phyloP scores from a whole-genome alignment of 2,797 vertebrate species.

The Neopelma chrysocephalum region DNA sequence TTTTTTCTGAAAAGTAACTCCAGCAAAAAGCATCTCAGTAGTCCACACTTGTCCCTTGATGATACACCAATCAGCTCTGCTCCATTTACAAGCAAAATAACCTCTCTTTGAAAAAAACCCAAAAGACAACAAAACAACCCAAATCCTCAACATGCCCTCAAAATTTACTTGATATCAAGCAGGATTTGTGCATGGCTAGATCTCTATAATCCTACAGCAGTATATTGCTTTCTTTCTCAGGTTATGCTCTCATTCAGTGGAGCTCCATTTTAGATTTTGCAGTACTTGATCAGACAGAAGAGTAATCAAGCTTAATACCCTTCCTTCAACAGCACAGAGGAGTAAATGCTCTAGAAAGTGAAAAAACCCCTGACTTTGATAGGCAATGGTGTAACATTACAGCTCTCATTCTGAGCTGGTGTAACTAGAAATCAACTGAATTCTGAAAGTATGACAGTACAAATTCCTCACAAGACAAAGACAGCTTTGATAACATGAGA shows the following conservation, averaged over 20 bases:
- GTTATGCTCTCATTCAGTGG: not conserved
- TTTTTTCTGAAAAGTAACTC: not conserved
- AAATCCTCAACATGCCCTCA: not conserved
- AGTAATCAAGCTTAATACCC: not conserved
- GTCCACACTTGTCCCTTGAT: not conserved
- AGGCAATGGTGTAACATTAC: not conserved
- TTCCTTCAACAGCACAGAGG: not conserved
- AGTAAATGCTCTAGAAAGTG: not conserved
- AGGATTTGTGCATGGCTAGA: not conserved
- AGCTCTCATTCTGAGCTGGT: not conserved
- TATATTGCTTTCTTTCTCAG: not conserved
- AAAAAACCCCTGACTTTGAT: not conserved
- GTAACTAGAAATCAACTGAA: not conserved
- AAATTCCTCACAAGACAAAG: not conserved
- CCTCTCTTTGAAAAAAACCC: not conserved
- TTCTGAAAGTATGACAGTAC: not conserved
- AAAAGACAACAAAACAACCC: accelerated
- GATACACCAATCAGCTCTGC: not conserved
- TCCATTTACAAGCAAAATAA: not conserved
- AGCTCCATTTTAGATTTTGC: not conserved
- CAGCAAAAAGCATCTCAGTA: not conserved
- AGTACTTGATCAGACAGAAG: not conserved
- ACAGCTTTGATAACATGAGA: not conserved
- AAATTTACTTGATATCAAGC: not conserved
- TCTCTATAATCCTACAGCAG: not conserved